phyloP scores from a whole-genome alignment of 2,888 invertebrate genomes.

The Plusia festucae region DNA sequence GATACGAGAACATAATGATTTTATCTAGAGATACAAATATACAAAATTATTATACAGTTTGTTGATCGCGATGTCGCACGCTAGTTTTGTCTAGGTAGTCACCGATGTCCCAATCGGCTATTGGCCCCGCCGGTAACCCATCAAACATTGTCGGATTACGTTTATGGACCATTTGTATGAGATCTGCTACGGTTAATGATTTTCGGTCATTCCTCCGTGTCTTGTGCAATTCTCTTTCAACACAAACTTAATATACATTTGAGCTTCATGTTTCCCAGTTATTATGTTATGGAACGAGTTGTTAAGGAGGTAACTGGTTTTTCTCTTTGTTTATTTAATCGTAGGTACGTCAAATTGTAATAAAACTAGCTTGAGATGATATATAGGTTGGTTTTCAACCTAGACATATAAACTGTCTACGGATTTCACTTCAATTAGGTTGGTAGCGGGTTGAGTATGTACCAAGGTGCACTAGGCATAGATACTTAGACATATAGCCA shows the following conservation, averaged over 20 bases:
- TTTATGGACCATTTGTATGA: slow-evolving; percentile 85
- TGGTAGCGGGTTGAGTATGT: neutral
- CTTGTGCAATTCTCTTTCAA: slow-evolving; percentile 75
- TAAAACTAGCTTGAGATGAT: too few species aligned
- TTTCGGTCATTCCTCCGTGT: slow-evolving; percentile 72
- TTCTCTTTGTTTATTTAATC: neutral
- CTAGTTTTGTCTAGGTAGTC: slow-evolving; percentile 62
- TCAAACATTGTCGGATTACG: slow-evolving; percentile 85
- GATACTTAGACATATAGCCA: neutral
- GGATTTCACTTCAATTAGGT: too few species aligned
- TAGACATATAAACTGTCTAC: too few species aligned
- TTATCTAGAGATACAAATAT: slow-evolving; percentile 9
- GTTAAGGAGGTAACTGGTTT: neutral
- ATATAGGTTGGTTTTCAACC: neutral
- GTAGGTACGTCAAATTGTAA: too few species aligned
- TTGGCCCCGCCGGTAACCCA: slow-evolving; percentile 68
- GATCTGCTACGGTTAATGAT: slow-evolving; percentile 84
- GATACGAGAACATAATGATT: slow-evolving; percentile 8
- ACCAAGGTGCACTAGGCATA: neutral
- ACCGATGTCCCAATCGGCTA: slow-evolving; percentile 71
- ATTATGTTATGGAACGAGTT: neutral
- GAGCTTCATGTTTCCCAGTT: slow-evolving; percentile 31
- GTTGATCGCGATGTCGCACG: slow-evolving; percentile 31
- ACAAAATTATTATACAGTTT: neutral
- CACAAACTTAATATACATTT: slow-evolving; percentile 69